phyloP scores from a whole-genome alignment of 2,888 invertebrate species.

The Noctua fimbriata region DNA sequence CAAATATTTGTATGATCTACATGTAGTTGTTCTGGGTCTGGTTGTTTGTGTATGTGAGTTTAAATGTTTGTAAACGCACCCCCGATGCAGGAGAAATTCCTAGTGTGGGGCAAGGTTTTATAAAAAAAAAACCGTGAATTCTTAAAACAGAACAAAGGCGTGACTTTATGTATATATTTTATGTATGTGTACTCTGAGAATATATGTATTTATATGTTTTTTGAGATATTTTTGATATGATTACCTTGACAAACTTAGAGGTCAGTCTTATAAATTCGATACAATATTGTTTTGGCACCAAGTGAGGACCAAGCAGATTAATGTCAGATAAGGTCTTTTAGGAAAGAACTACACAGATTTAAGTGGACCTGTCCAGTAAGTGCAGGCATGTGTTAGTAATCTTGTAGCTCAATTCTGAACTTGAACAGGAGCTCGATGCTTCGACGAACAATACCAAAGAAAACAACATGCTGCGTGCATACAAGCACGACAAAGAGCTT shows the following conservation, averaged over 20 bases:
- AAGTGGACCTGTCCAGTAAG: not conserved
- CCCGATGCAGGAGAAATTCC: too few relatives aligned
- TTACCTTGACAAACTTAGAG: not conserved
- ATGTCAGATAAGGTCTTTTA: not conserved
- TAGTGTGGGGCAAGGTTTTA: too few relatives aligned
- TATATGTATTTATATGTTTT: too few relatives aligned
- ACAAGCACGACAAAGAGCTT: not conserved
- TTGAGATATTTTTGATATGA: too few relatives aligned
- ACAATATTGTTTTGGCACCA: not conserved
- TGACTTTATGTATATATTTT: too few relatives aligned
- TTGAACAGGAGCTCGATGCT: not conserved
- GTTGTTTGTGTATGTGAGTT: too few relatives aligned
- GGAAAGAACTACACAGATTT: not conserved
- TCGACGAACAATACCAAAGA: not conserved
- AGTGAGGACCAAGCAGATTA: not conserved
- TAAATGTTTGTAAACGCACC: too few relatives aligned
- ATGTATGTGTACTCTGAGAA: not conserved
- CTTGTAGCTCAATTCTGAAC: not conserved
- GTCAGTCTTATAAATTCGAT: not conserved
- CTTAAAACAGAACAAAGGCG: too few relatives aligned
- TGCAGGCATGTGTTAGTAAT: not conserved
- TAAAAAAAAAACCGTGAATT: too few relatives aligned
- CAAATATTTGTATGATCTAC: too few relatives aligned
- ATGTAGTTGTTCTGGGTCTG: too few relatives aligned
- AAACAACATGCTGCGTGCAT: not conserved